Evolutionary conservation across 92 coral and sea anemone genomes (phyloP).

Genomic region (Siderastrea radians): DNA sequence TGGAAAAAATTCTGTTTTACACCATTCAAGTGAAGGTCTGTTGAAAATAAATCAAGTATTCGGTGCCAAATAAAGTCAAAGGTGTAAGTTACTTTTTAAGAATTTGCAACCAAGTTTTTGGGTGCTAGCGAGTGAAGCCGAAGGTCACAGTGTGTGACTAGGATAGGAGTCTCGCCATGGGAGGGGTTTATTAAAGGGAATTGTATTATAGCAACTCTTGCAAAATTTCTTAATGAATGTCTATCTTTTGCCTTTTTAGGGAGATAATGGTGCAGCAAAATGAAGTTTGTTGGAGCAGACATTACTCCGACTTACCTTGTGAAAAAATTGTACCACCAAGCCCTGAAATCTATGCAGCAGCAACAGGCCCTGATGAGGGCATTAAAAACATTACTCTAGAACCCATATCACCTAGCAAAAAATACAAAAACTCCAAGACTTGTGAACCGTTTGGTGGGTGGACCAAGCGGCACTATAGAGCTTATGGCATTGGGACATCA

Average conservation of each 20-base stretch:
- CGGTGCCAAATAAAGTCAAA: too few species aligned
- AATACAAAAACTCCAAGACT: slow-evolving; percentile 36
- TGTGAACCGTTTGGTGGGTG: slow-evolving; percentile 73
- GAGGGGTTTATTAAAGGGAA: too few species aligned
- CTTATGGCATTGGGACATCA: slow-evolving; percentile 90
- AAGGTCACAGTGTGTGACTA: too few species aligned
- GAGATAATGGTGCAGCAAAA: slow-evolving; percentile 72
- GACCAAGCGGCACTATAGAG: slow-evolving; percentile 82
- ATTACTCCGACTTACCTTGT: slow-evolving; percentile 72
- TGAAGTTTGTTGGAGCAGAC: slow-evolving; percentile 76
- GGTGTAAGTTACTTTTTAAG: too few species aligned
- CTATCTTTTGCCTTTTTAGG: slow-evolving; percentile 35
- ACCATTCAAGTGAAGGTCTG: too few species aligned
- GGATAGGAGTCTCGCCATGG: too few species aligned
- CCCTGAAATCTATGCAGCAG: slow-evolving; percentile 72
- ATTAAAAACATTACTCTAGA: slow-evolving; percentile 62
- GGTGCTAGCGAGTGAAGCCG: too few species aligned
- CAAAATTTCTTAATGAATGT: neutral
- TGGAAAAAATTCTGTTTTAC: too few species aligned
- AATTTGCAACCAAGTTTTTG: too few species aligned
- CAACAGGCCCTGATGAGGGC: slow-evolving; percentile 97
- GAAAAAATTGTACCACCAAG: slow-evolving; percentile 71
- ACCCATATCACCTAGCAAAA: slow-evolving; percentile 34
- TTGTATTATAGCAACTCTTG: too few species aligned
- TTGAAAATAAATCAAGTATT: too few species aligned